Evolutionary conservation across 64 coral and sea anemone genomes (phyloP).

Genomic region (Dendrophyllia cribrosa): DNA sequence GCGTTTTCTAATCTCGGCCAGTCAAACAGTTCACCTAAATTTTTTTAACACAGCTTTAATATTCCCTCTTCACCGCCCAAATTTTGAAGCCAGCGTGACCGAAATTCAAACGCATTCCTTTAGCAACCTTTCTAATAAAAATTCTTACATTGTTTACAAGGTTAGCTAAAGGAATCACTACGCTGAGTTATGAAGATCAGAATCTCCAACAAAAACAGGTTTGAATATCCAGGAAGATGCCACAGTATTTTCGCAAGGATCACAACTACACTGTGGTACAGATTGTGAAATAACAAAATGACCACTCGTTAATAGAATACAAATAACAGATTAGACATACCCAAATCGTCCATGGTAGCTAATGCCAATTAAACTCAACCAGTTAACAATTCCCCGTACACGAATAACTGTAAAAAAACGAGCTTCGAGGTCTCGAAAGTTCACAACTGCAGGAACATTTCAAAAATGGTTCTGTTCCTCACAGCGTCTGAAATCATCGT

Average conservation of each 20-base stretch:
- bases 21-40: neutral
- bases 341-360: conserved; percentile 43
- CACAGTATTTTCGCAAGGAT: conserved; percentile 7
- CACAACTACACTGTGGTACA: neutral
- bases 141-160: conserved; percentile 20
- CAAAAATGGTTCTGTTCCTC: neutral
- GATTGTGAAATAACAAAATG: neutral
- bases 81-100: neutral
- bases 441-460: neutral
- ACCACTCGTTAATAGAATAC: neutral
- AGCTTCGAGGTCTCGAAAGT: neutral
- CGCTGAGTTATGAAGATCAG: neutral
- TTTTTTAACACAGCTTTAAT: no score
- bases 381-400: neutral
- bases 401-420: neutral
- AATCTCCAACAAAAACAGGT: conserved; percentile 24
- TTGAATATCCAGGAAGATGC: neutral
- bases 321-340: conserved; percentile 3
- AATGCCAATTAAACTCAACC: neutral
- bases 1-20: neutral
- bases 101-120: neutral
- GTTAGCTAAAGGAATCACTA: neutral
- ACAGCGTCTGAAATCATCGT: conserved; percentile 12
- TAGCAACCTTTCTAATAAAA: conserved; percentile 25
- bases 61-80: neutral